Evolutionary conservation across 2,113 vertebrate species (phyloP), one percentile per base, ranked within the genome.

Genomic region (Grallaria varia): DNA sequence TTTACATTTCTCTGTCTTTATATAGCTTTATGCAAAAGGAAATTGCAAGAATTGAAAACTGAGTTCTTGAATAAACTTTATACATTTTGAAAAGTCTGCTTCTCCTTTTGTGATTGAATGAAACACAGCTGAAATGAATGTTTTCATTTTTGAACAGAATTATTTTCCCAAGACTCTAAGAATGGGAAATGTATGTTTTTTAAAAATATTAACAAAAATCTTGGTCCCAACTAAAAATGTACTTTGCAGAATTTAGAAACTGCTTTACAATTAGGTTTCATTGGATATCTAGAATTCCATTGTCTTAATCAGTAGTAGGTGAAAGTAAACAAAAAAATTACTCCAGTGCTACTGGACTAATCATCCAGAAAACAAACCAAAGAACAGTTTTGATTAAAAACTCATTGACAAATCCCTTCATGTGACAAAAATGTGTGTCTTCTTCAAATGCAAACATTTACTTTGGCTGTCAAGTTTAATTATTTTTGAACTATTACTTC

Each of bases 41-140:
- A 96, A 78, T 67, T 59, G 52, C 50, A 75, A 89, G 71, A 90
- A 80, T 84, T 84, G 90, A 92, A 95, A 93, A 96, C 28, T 50
- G 59, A 87, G 47, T 64, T 92, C 35, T 84, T 96, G 58, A 96
- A 97, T 97, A 97, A 96, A 97, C 88, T 97, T 95, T 96, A 84
- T 92, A 96, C 47, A 22, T 94, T 95, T 96, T 84, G 66, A 95
- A 94, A 85, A 92, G 45, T 39, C 47, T 85, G 78, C 52, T 93
- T 84, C 75, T 95, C 60, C 47, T 95, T 90, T 87, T 74, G 45
- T 94, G 82, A 75, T 93, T 56, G 84, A 59, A 55, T 49, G 52
- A 93, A 95, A 49, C 73, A 94, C 33, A 87, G 10, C 22, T 81
- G 78, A 72, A 91, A 67, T 71, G 0, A 73, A 74, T 52, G 24